These are phyloP conservation scores for Macrostomum lignano DNA, from an alignment of 1,140 invertebrate species.

Conservation along the genomic window DNA sequence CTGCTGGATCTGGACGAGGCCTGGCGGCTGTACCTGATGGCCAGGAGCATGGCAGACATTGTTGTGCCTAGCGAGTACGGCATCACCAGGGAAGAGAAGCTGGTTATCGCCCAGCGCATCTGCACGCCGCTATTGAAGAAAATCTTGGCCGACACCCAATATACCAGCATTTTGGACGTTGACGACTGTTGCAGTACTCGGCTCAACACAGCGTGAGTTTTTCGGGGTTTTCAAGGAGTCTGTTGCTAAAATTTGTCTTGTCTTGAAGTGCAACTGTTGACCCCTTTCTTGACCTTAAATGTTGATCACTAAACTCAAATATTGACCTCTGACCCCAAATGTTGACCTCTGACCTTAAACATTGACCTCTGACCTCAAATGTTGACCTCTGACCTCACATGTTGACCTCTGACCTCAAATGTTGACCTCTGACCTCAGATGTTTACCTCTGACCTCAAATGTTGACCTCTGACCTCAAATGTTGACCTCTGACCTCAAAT, in stretches of 20 bases:
- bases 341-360: no score
- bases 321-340: no score
- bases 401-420: constrained; percentile 5
- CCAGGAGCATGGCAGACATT: constrained; percentile 79
- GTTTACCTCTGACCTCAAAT: no score
- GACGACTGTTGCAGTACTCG: no score
- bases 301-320: constrained; percentile 43
- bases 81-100: constrained; percentile 67
- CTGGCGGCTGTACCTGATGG: constrained; percentile 70
- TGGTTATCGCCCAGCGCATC: constrained; percentile 82
- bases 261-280: no score
- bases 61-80: constrained; percentile 55
- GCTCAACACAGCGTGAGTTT: no score
- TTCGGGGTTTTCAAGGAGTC: no score
- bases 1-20: constrained; percentile 68
- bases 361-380: constrained; percentile 5
- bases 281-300: no score
- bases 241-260: no score
- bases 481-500: no score
- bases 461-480: no score
- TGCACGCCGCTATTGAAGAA: constrained; percentile 82
- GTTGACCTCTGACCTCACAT: constrained; percentile 7
- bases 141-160: constrained; percentile 67
- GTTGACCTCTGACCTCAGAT: no score
- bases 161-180: constrained; percentile 46